Conservation (phyloP, 2,113 vertebrate species). For the Microtus ochrogaster region DNA sequence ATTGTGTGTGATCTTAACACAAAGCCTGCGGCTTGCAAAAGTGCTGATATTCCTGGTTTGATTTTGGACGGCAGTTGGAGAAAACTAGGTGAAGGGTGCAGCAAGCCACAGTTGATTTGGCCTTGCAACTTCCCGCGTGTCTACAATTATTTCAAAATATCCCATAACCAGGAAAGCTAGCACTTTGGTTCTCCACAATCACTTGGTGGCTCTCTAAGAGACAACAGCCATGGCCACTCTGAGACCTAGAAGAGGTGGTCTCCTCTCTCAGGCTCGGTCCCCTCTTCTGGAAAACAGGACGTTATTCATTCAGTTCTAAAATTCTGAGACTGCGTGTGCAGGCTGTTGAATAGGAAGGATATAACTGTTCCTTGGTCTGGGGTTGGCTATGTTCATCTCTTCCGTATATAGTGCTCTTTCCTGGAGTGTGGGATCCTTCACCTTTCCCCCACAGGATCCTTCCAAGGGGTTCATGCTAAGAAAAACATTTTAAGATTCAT, state of each 20-base stretch:
- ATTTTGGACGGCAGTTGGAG: background rate
- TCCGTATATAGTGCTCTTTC: background rate
- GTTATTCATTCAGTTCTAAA: background rate
- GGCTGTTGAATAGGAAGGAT: background rate
- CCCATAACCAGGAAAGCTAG: background rate
- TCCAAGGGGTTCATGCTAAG: background rate
- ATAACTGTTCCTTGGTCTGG: background rate
- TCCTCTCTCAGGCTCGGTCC: background rate
- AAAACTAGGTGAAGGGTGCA: background rate
- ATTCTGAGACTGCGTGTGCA: background rate
- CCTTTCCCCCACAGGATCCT: background rate
- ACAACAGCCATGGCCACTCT: fast-evolving
- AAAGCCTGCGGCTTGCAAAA: background rate
- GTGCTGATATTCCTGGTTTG: constrained; percentile 1
- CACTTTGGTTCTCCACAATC: background rate
- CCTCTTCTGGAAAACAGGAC: background rate
- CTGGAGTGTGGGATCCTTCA: background rate
- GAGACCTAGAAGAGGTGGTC: background rate
- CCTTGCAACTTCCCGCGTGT: background rate
- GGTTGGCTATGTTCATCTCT: background rate
- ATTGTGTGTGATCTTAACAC: background rate
- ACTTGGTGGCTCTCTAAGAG: background rate
- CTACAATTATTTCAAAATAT: constrained; percentile 15
- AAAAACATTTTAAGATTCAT: background rate
- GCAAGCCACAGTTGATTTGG: background rate